phyloP scores from a whole-genome alignment of 2,113 vertebrate genomes.

The cattle (Bos taurus) region DNA sequence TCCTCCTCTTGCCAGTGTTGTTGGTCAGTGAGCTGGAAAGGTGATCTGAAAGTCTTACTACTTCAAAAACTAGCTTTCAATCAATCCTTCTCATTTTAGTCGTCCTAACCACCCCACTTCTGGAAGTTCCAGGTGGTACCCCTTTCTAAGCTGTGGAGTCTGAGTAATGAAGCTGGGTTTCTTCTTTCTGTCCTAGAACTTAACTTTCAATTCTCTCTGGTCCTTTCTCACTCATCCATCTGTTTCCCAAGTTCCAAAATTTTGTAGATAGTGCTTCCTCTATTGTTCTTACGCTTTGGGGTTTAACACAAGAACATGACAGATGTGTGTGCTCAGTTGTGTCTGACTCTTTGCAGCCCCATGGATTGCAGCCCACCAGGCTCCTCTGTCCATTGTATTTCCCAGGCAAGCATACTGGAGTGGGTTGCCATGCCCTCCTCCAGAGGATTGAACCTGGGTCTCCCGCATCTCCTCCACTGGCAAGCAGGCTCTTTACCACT shows the following conservation, averaged over 20 bases:
- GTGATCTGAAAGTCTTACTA: not conserved
- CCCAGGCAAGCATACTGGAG: not conserved
- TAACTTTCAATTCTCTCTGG: not conserved
- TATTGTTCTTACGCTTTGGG: not conserved
- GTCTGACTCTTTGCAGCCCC: not conserved
- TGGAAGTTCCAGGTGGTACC: not conserved
- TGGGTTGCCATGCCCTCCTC: not conserved
- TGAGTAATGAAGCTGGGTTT: not conserved
- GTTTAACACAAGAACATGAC: not conserved
- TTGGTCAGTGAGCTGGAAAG: not conserved
- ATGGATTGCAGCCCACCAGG: not conserved
- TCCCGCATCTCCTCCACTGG: not conserved
- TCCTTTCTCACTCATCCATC: not conserved
- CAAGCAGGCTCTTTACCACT: not conserved
- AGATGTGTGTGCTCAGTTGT: not conserved
- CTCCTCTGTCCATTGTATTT: not conserved
- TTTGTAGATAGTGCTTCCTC: not conserved
- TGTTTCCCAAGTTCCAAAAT: not conserved
- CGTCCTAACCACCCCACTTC: not conserved
- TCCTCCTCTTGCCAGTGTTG: not conserved
- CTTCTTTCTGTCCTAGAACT: not conserved
- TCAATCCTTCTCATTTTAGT: not conserved
- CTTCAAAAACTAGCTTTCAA: not conserved
- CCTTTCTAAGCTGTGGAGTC: not conserved
- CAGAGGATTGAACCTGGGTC: not conserved